These are phyloP conservation scores for Hippocampus abdominalis DNA, from an alignment of 2,113 vertebrate genomes.

Conservation along the genomic window DNA sequence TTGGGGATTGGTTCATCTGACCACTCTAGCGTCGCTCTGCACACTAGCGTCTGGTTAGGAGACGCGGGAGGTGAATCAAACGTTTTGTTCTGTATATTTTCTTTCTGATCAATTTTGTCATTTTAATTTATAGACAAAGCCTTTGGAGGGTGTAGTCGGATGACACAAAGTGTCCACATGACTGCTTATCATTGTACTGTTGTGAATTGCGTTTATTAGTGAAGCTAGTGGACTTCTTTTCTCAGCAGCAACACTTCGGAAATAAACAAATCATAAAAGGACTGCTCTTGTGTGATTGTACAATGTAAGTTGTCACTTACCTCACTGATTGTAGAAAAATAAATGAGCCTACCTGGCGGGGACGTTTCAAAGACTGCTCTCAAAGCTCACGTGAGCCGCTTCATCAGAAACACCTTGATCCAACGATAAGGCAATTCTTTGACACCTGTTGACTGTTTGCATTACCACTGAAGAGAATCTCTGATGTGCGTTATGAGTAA, in stretches of 20 bases:
- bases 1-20: conserved; percentile 48
- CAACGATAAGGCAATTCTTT: background rate
- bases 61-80: conserved; percentile 37
- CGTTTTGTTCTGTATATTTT: conserved; percentile 43
- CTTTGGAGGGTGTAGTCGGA: conserved; percentile 15
- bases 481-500: background rate
- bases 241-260: conserved; percentile 26
- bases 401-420: background rate
- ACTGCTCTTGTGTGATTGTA: conserved; percentile 40
- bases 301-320: conserved; percentile 50
- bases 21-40: conserved; percentile 38
- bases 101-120: conserved; percentile 22
- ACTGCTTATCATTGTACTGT: conserved; percentile 58
- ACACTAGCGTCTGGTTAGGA: conserved; percentile 26
- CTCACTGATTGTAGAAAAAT: conserved; percentile 65
- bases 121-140: conserved; percentile 58
- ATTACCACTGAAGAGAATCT: background rate
- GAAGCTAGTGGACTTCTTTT: conserved; percentile 32
- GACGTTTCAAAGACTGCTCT: conserved; percentile 35
- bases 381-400: background rate
- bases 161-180: conserved; percentile 22
- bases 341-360: conserved; percentile 51
- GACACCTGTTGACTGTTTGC: background rate
- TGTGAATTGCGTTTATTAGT: conserved; percentile 53
- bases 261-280: conserved; percentile 22